These are phyloP conservation scores for Solea senegalensis DNA, from an alignment of 2,113 vertebrate genomes.

Conservation along the genomic window DNA sequence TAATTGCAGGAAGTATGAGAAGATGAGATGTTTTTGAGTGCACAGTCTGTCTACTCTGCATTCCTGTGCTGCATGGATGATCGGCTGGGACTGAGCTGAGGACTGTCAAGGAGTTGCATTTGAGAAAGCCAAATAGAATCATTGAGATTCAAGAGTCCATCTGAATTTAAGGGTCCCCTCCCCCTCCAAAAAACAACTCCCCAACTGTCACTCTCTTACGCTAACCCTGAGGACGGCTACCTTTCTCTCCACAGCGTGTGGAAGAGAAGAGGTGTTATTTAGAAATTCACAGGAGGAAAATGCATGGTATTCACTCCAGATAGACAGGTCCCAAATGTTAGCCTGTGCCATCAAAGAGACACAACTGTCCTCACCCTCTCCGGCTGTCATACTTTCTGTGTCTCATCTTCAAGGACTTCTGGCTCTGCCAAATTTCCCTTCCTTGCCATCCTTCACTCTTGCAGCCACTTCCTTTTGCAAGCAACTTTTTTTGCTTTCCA, in stretches of 20 bases:
- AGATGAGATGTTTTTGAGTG: constrained; percentile 50
- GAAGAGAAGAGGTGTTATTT: constrained; percentile 31
- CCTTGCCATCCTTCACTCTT: constrained; percentile 50
- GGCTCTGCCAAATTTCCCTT: constrained; percentile 54
- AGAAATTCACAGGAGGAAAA: constrained; percentile 56
- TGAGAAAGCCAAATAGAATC: constrained; percentile 59
- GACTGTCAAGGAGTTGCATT: constrained; percentile 53
- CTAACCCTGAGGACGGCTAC: constrained; percentile 28
- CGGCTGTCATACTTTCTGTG: constrained; percentile 56
- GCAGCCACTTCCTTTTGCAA: constrained; percentile 44
- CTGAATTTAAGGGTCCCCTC: constrained; percentile 49
- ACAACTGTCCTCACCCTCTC: constrained; percentile 59
- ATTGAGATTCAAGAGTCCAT: constrained; percentile 66
- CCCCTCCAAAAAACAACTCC: constrained; percentile 36
- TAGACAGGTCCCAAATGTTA: constrained; percentile 48
- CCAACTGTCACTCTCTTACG: constrained; percentile 43
- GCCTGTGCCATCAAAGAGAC: constrained; percentile 53
- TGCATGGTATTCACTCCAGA: constrained; percentile 40
- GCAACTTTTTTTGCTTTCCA: constrained; percentile 49
- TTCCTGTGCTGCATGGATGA: constrained; percentile 61
- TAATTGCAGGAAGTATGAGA: constrained; percentile 55
- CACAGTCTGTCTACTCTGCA: constrained; percentile 43
- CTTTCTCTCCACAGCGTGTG: constrained; percentile 43
- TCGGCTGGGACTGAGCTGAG: constrained; percentile 47
- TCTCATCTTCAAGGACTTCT: constrained; percentile 66